A percentile compares a stretch with the other conserved stretches of the same genome.
Evolutionary conservation across 2,113 vertebrate genomes (phyloP).

Genomic region (Tragelaphus buxtoni): DNA sequence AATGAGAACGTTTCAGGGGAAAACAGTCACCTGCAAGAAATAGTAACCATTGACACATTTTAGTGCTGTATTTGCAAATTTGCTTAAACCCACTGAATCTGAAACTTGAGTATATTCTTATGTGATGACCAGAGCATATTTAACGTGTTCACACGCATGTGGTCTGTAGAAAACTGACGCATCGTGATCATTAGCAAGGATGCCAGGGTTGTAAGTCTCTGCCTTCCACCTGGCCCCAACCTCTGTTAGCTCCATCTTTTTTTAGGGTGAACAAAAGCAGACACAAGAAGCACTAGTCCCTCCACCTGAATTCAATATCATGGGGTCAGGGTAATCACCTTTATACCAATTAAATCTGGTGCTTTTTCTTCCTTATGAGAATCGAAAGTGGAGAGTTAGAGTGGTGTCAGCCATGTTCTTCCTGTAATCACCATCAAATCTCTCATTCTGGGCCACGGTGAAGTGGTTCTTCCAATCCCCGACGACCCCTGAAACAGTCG

Average conservation of each 20-base stretch:
- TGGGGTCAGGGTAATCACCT: background rate
- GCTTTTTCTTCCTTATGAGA: conserved; percentile 32
- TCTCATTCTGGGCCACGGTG: conserved; percentile 84
- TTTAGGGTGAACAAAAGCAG: background rate
- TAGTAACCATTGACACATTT: background rate
- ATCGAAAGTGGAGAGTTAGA: conserved; percentile 63
- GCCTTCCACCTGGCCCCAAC: background rate
- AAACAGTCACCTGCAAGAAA: background rate
- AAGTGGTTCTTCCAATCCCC: conserved; percentile 93
- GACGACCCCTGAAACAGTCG: conserved; percentile 79
- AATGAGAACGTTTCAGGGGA: background rate
- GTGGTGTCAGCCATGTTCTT: conserved; percentile 75
- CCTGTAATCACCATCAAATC: conserved; percentile 82
- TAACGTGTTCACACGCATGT: background rate
- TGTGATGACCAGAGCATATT: background rate
- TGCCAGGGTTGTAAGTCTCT: background rate
- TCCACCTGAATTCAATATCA: background rate
- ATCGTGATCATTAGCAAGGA: background rate
- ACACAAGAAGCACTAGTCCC: background rate
- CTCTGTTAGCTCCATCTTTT: background rate
- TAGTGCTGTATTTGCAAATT: conserved; percentile 9
- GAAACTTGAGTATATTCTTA: background rate
- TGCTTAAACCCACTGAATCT: background rate
- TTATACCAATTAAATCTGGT: background rate
- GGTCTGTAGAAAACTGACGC: background rate